Conservation (phyloP, 2,113 vertebrate genomes). For the Collichthys lucidus region DNA sequence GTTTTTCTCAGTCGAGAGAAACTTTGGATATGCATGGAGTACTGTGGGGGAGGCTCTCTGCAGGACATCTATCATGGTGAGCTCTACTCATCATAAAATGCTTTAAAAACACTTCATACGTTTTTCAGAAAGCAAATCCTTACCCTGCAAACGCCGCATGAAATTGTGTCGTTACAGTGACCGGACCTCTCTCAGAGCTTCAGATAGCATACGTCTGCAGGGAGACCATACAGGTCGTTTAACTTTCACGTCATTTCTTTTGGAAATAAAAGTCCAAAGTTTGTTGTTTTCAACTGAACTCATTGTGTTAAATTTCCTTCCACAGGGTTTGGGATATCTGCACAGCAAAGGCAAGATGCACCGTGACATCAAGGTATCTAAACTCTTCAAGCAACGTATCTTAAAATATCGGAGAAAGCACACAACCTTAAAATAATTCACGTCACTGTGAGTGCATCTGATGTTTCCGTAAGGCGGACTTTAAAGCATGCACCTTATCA, state of each 20-base stretch:
- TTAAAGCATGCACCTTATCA: too few species aligned
- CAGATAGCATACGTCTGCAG: constrained; percentile 97
- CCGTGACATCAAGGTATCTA: constrained; percentile 96
- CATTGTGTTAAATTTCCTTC: constrained; percentile 18
- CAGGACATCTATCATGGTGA: constrained; percentile 96
- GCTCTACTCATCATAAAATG: background rate
- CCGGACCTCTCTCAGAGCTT: constrained; percentile 93
- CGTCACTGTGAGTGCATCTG: background rate
- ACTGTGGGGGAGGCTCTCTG: constrained; percentile 95
- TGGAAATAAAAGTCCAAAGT: background rate
- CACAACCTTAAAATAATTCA: background rate
- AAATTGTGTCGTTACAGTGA: constrained; percentile 83
- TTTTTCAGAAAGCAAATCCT: constrained; percentile 1
- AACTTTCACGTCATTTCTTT: background rate
- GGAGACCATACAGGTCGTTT: constrained; percentile 94
- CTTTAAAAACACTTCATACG: background rate
- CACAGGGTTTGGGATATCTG: constrained; percentile 95
- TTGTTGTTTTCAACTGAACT: background rate
- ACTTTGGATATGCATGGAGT: constrained; percentile 98
- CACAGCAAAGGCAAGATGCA: constrained; percentile 99
- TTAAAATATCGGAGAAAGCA: background rate
- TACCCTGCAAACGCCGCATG: background rate
- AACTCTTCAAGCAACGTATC: background rate
- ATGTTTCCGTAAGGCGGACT: too few species aligned
- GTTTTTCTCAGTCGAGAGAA: constrained; percentile 90